Conservation (phyloP, 1,140 invertebrate species). For the Aphelenchoides besseyi region DNA sequence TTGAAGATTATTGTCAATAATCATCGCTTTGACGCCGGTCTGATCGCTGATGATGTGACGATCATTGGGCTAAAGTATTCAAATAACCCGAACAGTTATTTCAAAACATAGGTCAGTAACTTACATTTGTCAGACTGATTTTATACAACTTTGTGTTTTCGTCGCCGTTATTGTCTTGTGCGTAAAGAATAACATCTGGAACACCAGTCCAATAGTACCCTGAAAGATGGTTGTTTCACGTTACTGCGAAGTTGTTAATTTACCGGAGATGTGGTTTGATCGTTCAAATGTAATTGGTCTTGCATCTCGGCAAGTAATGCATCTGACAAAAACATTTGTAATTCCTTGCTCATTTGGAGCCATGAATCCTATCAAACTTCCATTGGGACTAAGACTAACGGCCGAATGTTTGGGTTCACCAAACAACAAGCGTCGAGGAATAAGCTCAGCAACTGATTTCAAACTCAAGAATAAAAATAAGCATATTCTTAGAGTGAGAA, state of each 20-base stretch:
- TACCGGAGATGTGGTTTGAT: conserved; percentile 43
- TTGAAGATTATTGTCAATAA: conserved; percentile 44
- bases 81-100: not conserved
- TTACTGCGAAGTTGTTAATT: no score
- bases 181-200: conserved; percentile 39
- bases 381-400: conserved; percentile 45
- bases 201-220: conserved; percentile 52
- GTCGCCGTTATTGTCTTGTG: conserved; percentile 46
- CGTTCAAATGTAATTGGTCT: conserved; percentile 52
- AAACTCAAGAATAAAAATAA: not conserved
- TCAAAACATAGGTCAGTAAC: not conserved
- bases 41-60: conserved; percentile 39
- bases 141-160: conserved; percentile 46
- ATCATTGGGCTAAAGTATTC: not conserved
- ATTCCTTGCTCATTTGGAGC: conserved; percentile 51
- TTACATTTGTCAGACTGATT: conserved; percentile 47
- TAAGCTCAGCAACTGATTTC: conserved; percentile 22
- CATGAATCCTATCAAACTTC: conserved; percentile 37
- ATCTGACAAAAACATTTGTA: conserved; percentile 48
- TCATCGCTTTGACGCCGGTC: conserved; percentile 44
- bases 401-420: conserved; percentile 51
- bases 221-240: no score
- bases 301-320: conserved; percentile 43
- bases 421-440: conserved; percentile 38
- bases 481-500: not conserved